A percentile compares a stretch with the other conserved stretches of the same genome.
These are phyloP conservation scores for Andrena marginata DNA, from an alignment of 2,888 invertebrate species.

Conservation along the genomic window DNA sequence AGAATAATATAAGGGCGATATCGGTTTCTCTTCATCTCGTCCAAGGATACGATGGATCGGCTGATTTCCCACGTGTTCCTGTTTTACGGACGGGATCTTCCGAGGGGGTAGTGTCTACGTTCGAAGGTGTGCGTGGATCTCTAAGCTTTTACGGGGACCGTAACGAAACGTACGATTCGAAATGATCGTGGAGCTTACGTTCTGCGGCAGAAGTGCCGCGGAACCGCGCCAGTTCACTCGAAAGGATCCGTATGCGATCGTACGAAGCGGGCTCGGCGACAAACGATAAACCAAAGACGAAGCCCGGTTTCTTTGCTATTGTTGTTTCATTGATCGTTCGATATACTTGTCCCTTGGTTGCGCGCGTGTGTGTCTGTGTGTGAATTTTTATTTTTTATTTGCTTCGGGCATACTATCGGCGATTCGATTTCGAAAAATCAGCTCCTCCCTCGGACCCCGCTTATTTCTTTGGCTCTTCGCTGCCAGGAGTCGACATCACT, in stretches of 20 bases:
- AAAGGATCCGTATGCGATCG: constrained; percentile 28
- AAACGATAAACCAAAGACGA: constrained; percentile 42
- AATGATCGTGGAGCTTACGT: background rate
- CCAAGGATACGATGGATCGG: too few relatives aligned
- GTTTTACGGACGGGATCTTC: background rate
- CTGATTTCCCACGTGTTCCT: too few relatives aligned
- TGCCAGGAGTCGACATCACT: constrained; percentile 64
- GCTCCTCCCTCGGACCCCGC: constrained; percentile 15
- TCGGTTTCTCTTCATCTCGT: too few relatives aligned
- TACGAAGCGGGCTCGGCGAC: constrained; percentile 49
- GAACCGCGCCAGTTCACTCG: constrained; percentile 22
- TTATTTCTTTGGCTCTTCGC: constrained; percentile 72
- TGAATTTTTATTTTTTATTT: constrained; percentile 3
- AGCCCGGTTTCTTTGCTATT: constrained; percentile 40
- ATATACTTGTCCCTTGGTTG: constrained; percentile 2
- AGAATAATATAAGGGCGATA: too few relatives aligned
- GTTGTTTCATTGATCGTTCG: constrained; percentile 25
- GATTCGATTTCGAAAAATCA: constrained; percentile 50
- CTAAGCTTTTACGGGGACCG: constrained; percentile 13
- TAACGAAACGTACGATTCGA: background rate
- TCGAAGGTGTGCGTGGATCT: background rate
- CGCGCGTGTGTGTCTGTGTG: background rate
- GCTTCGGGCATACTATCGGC: constrained; percentile 50
- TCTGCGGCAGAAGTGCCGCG: background rate
- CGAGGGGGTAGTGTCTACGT: background rate